These are phyloP conservation scores for Chouioia cunea DNA, from an alignment of 2,888 invertebrate species.

Conservation along the genomic window DNA sequence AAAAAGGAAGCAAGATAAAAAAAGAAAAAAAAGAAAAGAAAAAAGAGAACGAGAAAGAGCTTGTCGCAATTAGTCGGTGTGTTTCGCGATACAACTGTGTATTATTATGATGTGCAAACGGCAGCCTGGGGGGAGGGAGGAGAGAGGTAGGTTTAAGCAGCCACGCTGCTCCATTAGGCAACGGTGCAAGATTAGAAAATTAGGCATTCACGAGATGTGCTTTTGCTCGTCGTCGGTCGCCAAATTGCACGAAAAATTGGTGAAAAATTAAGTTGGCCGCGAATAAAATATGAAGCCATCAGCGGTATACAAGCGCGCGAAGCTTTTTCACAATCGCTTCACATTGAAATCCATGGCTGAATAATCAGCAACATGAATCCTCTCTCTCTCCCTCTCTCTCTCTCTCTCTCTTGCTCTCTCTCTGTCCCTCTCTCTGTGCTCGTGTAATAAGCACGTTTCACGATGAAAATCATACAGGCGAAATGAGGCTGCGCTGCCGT, in stretches of 20 bases:
- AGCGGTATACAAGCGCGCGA: no score
- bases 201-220: conserved; percentile 25
- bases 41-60: conserved; percentile 18
- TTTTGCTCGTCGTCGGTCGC: no score
- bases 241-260: no score
- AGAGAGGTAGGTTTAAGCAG: no score
- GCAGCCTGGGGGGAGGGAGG: neutral
- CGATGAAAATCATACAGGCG: conserved; percentile 1
- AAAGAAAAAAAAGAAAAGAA: conserved; percentile 4
- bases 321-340: no score
- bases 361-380: no score
- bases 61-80: conserved; percentile 32
- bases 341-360: no score
- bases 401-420: no score
- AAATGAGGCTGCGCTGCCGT: neutral
- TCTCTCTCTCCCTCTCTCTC: no score
- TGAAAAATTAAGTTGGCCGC: no score
- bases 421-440: neutral
- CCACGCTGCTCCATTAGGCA: neutral
- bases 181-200: conserved; percentile 40
- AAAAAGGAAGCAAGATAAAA: conserved; percentile 1
- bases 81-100: conserved; percentile 33
- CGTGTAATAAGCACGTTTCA: conserved; percentile 19
- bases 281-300: no score
- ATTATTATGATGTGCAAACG: conserved; percentile 30